These are phyloP conservation scores for Clanis bilineata DNA, from an alignment of 2,888 invertebrate genomes.

Conservation along the genomic window DNA sequence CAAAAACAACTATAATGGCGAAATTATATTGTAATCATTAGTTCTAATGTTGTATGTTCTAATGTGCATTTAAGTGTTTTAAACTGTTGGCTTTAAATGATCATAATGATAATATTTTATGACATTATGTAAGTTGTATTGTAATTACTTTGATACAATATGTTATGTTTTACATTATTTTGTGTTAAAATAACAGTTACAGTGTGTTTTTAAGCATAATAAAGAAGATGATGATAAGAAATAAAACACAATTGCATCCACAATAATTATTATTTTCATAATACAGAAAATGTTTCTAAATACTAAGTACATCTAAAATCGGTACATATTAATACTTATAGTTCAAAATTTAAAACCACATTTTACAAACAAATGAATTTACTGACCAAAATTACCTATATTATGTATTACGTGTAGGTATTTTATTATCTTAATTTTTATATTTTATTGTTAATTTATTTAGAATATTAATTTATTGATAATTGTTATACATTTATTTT, in stretches of 20 bases:
- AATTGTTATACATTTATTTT: neutral
- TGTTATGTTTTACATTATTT: no score
- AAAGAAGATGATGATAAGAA: no score
- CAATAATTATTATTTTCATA: slow-evolving; percentile 45
- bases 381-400: neutral
- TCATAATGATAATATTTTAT: neutral
- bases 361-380: slow-evolving; percentile 1
- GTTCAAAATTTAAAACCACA: slow-evolving; percentile 30
- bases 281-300: slow-evolving; percentile 29
- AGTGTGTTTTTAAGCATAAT: no score
- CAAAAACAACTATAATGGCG: neutral
- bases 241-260: slow-evolving; percentile 45
- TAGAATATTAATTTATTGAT: neutral
- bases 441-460: neutral
- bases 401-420: no score
- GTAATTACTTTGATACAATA: neutral
- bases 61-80: slow-evolving; percentile 1
- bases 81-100: neutral
- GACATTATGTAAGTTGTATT: neutral
- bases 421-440: neutral
- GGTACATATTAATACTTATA: neutral
- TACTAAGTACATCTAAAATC: slow-evolving; percentile 13
- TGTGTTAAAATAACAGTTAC: no score
- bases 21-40: neutral
- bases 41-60: neutral